phyloP scores from a whole-genome alignment of 2,797 vertebrate genomes.

The Falco concolor region DNA sequence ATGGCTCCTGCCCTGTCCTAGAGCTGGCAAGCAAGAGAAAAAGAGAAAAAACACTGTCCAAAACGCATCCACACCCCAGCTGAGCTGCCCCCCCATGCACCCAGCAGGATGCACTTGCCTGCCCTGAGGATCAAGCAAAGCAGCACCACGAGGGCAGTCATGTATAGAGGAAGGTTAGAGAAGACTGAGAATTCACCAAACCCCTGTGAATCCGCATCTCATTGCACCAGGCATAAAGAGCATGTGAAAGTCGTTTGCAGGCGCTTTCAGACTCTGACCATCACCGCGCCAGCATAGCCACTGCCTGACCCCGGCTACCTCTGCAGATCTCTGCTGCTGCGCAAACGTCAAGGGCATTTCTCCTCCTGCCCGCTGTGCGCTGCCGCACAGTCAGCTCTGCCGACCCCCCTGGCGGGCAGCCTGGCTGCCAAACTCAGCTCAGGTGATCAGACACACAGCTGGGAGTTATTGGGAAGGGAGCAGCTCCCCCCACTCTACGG shows the following conservation, averaged over 20 bases:
- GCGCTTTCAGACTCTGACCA: fast-evolving
- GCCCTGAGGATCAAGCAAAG: not conserved
- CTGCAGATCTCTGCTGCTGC: not conserved
- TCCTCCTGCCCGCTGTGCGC: not conserved
- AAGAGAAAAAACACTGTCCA: not conserved
- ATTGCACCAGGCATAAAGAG: fast-evolving
- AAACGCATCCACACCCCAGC: fast-evolving
- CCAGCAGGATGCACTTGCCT: fast-evolving
- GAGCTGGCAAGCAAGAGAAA: fast-evolving
- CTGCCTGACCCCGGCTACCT: not conserved
- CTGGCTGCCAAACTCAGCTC: not conserved
- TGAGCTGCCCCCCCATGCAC: too few species aligned
- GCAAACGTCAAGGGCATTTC: not conserved
- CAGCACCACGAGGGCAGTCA: not conserved
- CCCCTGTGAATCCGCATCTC: not conserved
- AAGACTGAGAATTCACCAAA: not conserved
- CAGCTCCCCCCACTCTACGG: not conserved
- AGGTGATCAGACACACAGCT: not conserved
- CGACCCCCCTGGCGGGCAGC: fast-evolving
- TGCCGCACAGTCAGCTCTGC: not conserved
- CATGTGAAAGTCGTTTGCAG: fast-evolving
- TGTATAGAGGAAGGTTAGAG: not conserved
- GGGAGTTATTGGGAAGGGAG: not conserved
- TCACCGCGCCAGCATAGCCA: fast-evolving
- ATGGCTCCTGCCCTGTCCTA: not conserved